Conservation (phyloP, 1,140 invertebrate species). For the Calephelis virginiensis region DNA sequence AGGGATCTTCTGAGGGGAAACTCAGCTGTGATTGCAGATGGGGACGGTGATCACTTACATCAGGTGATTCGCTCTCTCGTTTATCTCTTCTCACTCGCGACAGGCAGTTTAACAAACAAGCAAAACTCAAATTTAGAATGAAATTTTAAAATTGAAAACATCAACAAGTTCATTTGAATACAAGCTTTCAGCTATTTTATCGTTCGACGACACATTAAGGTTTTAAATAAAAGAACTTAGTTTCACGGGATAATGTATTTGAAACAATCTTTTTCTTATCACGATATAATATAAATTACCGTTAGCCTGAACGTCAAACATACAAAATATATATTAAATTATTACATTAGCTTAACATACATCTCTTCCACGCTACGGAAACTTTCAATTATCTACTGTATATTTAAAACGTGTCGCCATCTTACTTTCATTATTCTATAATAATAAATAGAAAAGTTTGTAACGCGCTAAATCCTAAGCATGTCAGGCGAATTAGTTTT, state of each 20-base stretch:
- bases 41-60: too few relatives aligned
- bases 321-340: conserved; percentile 71
- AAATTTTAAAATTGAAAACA: too few relatives aligned
- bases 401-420: conserved; percentile 34
- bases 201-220: not conserved
- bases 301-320: conserved; percentile 59
- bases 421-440: not conserved
- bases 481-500: too few relatives aligned
- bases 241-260: conserved; percentile 67
- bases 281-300: conserved; percentile 56
- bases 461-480: not conserved
- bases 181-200: too few relatives aligned
- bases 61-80: too few relatives aligned
- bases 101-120: too few relatives aligned
- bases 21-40: too few relatives aligned
- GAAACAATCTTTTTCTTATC: conserved; percentile 54
- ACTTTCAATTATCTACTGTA: not conserved
- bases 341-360: conserved; percentile 47
- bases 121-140: too few relatives aligned
- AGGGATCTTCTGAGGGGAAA: too few relatives aligned
- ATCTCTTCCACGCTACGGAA: not conserved
- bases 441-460: not conserved
- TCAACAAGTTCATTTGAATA: too few relatives aligned
- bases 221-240: conserved; percentile 25
- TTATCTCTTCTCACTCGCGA: too few relatives aligned